Conservation (phyloP, 2,888 invertebrate species). For the Prosapia bicincta region DNA sequence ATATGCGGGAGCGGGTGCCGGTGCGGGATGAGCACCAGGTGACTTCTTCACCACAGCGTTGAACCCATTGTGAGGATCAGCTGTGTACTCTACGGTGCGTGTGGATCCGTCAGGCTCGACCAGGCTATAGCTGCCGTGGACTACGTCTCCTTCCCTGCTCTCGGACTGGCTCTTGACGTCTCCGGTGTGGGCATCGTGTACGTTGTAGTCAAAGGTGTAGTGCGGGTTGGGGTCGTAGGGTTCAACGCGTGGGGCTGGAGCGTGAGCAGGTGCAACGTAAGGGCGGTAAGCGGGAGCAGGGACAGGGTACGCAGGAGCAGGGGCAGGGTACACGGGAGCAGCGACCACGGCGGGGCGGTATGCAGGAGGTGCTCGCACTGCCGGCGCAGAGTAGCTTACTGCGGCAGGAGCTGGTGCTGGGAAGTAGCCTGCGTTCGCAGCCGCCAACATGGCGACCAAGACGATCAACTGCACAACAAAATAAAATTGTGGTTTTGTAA, state of each 20-base stretch:
- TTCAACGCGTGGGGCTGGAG: slow-evolving; percentile 15
- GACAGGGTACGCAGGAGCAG: background rate
- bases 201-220: slow-evolving; percentile 69
- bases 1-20: background rate
- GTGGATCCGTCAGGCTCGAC: slow-evolving; percentile 68
- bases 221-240: slow-evolving; percentile 40
- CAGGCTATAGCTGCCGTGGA: slow-evolving; percentile 55
- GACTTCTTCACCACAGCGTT: background rate
- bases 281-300: slow-evolving; percentile 37
- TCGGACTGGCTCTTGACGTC: slow-evolving; percentile 70
- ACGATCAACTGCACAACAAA: slow-evolving; percentile 36
- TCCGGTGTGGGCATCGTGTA: slow-evolving; percentile 68
- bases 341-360: background rate
- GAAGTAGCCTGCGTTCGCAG: slow-evolving; percentile 41
- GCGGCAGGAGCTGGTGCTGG: slow-evolving; percentile 35
- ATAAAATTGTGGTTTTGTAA: no score
- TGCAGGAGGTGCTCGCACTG: slow-evolving; percentile 35
- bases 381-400: slow-evolving; percentile 40
- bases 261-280: slow-evolving; percentile 33
- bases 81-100: slow-evolving; percentile 51
- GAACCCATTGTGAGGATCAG: background rate
- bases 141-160: slow-evolving; percentile 66
- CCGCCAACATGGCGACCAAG: slow-evolving; percentile 39
- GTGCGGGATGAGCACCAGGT: background rate
- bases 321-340: background rate